Evolutionary conservation across 2,113 vertebrate species (phyloP), one percentile per base, ranked within the genome.

Genomic region (Oryzias melastigma): DNA sequence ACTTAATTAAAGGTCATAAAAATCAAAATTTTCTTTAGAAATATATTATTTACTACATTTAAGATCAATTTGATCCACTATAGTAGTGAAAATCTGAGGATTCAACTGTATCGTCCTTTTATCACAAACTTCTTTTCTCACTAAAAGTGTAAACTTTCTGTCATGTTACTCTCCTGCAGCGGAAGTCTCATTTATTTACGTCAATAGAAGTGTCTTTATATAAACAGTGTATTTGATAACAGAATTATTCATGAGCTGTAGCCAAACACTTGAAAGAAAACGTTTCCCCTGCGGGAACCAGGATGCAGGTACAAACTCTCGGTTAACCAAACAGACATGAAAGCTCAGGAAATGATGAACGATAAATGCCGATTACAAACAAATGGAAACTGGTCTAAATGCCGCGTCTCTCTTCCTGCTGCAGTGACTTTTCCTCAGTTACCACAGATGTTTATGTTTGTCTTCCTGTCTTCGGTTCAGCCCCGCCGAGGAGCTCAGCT

Each of bases 401-500:
- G 18, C 25, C 5, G 22, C 7, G 3, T 29, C 15, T 54, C 41
- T 20, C 1, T 18, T 48, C 49, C 16, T 29, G 45, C 29, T 48
- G 57, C 48, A 20, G 20, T 46, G 59, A 29, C 27, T 58, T 16
- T 45, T 49, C 49, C 3, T 17, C 29, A 7, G 25, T 27, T 27
- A 27, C 25, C 25, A 27, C 25, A 43, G 57, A 24, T 24, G 12
- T 18, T 7, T 68, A 12, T 75, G 52, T 52, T 67, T 45, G 58
- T 76, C 61, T 87, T 61, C 40, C 24, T 43, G 27, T 57, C 59
- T 25, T 35, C 20, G 4, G 16, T 84, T 14, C 64, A 99, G 97
- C 87, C 97, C 97, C n/a, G 92, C 97, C 20, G 97, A 99, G 81
- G 97, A 98, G 75, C 89, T 99, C 0, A 91, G 93, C 89, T 99